Evolutionary conservation across 2,888 invertebrate genomes (phyloP).

Genomic region (Hypselothyrea guttata): DNA sequence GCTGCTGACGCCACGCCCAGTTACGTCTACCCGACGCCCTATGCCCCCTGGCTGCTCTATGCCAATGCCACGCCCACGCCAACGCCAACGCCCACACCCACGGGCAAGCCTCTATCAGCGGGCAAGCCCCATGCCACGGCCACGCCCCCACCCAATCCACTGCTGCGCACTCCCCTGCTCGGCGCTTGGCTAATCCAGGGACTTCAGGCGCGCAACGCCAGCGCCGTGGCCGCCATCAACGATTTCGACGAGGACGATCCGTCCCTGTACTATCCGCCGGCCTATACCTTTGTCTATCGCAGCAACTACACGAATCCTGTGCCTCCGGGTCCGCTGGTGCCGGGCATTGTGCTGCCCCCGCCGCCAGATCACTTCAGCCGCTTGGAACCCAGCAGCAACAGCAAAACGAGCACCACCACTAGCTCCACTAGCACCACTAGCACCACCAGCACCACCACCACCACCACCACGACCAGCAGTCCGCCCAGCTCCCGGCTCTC

Average conservation of each 20-base stretch:
- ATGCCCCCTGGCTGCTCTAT: constrained; percentile 84
- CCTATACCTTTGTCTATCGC: constrained; percentile 93
- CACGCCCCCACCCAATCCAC: constrained; percentile 55
- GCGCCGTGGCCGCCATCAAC: constrained; percentile 84
- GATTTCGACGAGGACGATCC: constrained; percentile 95
- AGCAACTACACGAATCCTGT: constrained; percentile 89
- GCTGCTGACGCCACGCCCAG: constrained; percentile 66
- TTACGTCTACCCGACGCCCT: constrained; percentile 85
- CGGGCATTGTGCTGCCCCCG: constrained; percentile 93
- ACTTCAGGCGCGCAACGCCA: constrained; percentile 84
- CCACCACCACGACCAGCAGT: constrained; percentile 33
- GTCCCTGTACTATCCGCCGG: constrained; percentile 94
- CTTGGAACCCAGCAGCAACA: constrained; percentile 82
- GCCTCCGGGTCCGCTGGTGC: constrained; percentile 92
- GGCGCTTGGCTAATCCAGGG: constrained; percentile 77
- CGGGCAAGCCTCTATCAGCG: constrained; percentile 45
- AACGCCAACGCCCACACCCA: constrained; percentile 53
- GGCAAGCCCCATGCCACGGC: constrained; percentile 10
- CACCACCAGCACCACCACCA: constrained; percentile 29
- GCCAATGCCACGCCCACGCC: constrained; percentile 36
- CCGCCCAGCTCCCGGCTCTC: constrained; percentile 65
- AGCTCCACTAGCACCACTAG: constrained; percentile 70
- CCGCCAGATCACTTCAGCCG: constrained; percentile 93
- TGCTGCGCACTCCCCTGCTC: constrained; percentile 65
- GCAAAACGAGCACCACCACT: constrained; percentile 67